Evolutionary conservation across 2,888 invertebrate species (phyloP), one percentile per base, ranked within the genome.

Genomic region (Meandrusa payeni): DNA sequence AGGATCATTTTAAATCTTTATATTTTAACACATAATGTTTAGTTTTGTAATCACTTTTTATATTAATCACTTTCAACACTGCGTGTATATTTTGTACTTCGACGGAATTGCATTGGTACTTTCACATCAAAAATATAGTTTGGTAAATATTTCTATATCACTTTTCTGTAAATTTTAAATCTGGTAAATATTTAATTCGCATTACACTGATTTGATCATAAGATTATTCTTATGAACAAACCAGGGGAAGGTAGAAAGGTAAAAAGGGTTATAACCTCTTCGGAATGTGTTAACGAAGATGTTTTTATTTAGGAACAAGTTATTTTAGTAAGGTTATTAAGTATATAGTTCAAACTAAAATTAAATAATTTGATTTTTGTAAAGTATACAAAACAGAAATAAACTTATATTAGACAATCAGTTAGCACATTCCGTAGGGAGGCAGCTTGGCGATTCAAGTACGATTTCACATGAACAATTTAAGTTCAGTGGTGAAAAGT

Each of bases 401-500:
- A n/a, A n/a, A n/a, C n/a, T n/a, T n/a, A n/a, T n/a, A n/a, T n/a
- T n/a, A n/a, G n/a, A n/a, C 15, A 44, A 33, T 42, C 42, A 53
- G 72, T 72, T 67, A 54, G 74, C 67, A 58, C 69, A 60, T 65
- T 75, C 69, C 63, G 58, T 41, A 49, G 48, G 48, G 75, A 87
- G 87, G 87, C 87, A 87, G 87, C 87, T 87, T 61, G 76, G 85
- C 87, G 83, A 75, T 82, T 87, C 85, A 51, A 64, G 47, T 58
- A 60, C 42, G 85, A 87, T 85, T 80, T 76, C 87, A 88, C 86
- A 48, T 87, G 73, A 86, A 71, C 53, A 67, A 60, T 51, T 20
- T 51, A 50, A 51, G 55, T 71, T 76, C 81, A 87, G 88, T 80
- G 89, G 86, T 88, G 89, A 77, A 87, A 88, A 88, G 90, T 85